Conservation (phyloP, 2,797 vertebrate genomes). For the Spondyliosoma cantharus region DNA sequence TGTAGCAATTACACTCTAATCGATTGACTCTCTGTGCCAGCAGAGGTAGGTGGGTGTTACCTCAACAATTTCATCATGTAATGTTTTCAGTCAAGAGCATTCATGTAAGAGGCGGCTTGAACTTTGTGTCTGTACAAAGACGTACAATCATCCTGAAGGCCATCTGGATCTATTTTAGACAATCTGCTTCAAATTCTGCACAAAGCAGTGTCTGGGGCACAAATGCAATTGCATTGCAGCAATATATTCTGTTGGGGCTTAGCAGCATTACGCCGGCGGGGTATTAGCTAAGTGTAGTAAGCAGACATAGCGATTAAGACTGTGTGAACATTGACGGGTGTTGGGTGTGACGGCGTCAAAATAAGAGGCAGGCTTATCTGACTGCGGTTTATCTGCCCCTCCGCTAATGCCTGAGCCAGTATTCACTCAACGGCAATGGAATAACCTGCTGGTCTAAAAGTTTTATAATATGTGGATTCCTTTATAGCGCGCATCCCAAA, state of each 20-base stretch:
- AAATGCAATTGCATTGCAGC: constrained; percentile 35
- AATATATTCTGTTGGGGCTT: constrained; percentile 40
- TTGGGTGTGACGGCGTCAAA: constrained; percentile 15
- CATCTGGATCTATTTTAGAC: constrained; percentile 41
- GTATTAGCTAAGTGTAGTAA: constrained; percentile 52
- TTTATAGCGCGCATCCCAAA: neutral
- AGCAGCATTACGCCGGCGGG: constrained; percentile 36
- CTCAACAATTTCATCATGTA: constrained; percentile 12
- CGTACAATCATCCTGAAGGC: constrained; percentile 24
- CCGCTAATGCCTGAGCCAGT: constrained; percentile 8
- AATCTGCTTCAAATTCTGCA: constrained; percentile 39
- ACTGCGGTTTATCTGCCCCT: neutral
- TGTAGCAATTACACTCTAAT: constrained; percentile 1
- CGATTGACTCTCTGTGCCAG: neutral
- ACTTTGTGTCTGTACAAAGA: constrained; percentile 18
- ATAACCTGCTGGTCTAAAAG: neutral
- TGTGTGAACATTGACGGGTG: constrained; percentile 32
- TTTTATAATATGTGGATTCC: neutral
- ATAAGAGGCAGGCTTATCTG: constrained; percentile 24
- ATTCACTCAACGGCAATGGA: neutral
- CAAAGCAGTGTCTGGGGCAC: constrained; percentile 31
- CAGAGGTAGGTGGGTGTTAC: neutral
- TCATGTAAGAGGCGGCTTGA: constrained; percentile 18
- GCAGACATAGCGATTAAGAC: constrained; percentile 51
- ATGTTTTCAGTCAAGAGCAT: constrained; percentile 2